phyloP scores from a whole-genome alignment of 2,888 invertebrate genomes.

The Ormyrus nitidulus region DNA sequence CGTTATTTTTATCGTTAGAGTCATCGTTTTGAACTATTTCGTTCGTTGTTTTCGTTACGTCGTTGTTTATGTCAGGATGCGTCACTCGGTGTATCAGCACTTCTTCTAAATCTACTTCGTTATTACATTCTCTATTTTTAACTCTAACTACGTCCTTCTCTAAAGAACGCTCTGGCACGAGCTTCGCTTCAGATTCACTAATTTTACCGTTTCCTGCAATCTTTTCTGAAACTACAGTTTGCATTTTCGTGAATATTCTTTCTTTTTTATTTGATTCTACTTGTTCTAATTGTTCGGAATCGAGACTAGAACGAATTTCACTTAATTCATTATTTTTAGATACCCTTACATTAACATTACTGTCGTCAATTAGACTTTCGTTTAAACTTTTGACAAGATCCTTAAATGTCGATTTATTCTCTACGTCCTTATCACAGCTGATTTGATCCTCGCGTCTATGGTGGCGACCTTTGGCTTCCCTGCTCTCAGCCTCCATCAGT shows the following conservation, averaged over 20 bases:
- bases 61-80: constrained; percentile 23
- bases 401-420: constrained; percentile 46
- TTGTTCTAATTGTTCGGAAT: too few relatives aligned
- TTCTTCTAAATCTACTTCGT: constrained; percentile 29
- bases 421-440: neutral
- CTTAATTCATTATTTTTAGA: constrained; percentile 2
- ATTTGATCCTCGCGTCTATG: too few relatives aligned
- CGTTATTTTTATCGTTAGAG: constrained; percentile 34
- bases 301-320: neutral
- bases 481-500: neutral
- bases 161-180: constrained; percentile 18
- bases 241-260: neutral
- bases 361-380: constrained; percentile 44
- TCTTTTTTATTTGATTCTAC: neutral
- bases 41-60: constrained; percentile 36
- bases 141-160: constrained; percentile 21
- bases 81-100: constrained; percentile 29
- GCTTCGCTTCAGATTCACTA: constrained; percentile 15
- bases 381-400: constrained; percentile 49
- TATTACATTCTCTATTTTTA: constrained; percentile 48
- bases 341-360: neutral
- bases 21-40: constrained; percentile 26
- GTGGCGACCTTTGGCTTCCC: neutral
- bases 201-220: constrained; percentile 8
- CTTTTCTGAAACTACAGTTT: constrained; percentile 1